Base-by-base conservation (phyloP, 2,797 vertebrate species). In the Cichlasoma orientale region DNA sequence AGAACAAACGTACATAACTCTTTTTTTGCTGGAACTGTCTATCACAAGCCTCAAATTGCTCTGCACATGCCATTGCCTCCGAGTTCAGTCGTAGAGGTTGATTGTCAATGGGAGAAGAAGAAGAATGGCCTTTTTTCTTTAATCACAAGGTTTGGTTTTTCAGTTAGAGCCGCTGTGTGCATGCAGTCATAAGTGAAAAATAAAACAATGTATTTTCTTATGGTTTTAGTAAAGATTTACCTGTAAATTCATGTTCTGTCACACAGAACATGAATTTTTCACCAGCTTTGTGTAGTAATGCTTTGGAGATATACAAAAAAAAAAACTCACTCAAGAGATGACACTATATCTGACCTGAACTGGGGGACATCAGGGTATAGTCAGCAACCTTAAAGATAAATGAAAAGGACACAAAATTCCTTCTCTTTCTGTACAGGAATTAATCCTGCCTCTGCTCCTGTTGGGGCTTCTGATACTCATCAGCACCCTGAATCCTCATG, bases 391-490 rank as follows among this genome's bases (percentile, higher is more conserved):
- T 47, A 47, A 47, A 41, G 38, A 4, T 41, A 13, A 47, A 16
- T 18, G 44, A 47, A 47, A 47, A 47, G 2, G 44, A 47, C 38
- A 41, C 11, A 41, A 13, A 12, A 18, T 9, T 56, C 4, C 1
- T 72, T 70, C 36, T 33, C 3, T 66, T n/a, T 75, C 12, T 63
- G 2, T 78, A 1, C 85, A 96, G 96, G 96, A 96, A 44, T 23
- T 96, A 83, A 90, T 96, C 77, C 90, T 96, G 2, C 96, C 95
- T 10, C 89, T 96, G 77, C 86, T 96, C 0, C 92, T 96, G 27
- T 56, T 96, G 88, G 91, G 93, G 3, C 94, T 96, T 27, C 91
- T 96, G 29, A 93, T 96, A 6, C 87, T 96, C 80, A 96, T 96
- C 90, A 96, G 93, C 82, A 94, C 75, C 4, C 86, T 95, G 23